Evolutionary conservation across 2,888 invertebrate species (phyloP), one percentile per base, ranked within the genome.

Genomic region (Chrysodeixis includens): DNA sequence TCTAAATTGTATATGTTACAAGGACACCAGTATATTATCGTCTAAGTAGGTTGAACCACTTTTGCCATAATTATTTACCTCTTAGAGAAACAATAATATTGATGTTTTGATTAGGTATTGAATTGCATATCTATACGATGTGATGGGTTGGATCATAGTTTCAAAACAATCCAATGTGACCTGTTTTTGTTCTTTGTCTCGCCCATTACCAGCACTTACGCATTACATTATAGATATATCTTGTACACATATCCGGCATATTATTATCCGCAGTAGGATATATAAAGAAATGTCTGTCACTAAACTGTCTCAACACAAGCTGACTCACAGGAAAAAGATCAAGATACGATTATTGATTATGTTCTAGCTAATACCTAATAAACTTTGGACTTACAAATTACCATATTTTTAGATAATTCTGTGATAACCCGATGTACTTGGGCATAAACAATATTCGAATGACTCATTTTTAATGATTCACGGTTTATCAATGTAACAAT

Each of bases 391-490:
- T n/a, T n/a, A 6, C n/a, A n/a, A 40, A 40, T 40, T 40, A 40
- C 4, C n/a, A 40, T 40, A 40, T 40, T 57, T 62, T 30, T 1
- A 7, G 9, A 62, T 51, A 20, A 30, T n/a, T 22, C 0, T 30
- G 5, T 18, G 4, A 30, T 46, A 32, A n/a, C n/a, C 20, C 55
- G 10, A 26, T 9, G 0, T 26, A 62, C 55, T 63, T 56, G 18
- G 56, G 44, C 35, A 66, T 32, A 53, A 67, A 73, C 51, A 66
- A 68, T 75, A 72, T 81, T 63, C 18, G 18, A 66, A 82, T 91
- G 90, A 91, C 54, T 91, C 89, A 91, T 84, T 78, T 63, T 55
- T 35, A 67, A 22, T 90, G 88, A 89, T 69, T 90, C 89, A 90
- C 69, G 4, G 60, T 63, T 88, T 90, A 90, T 91, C 89, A 86